Evolutionary conservation across 2,888 invertebrate species (phyloP).

Genomic region (Ferrisia virgata): DNA sequence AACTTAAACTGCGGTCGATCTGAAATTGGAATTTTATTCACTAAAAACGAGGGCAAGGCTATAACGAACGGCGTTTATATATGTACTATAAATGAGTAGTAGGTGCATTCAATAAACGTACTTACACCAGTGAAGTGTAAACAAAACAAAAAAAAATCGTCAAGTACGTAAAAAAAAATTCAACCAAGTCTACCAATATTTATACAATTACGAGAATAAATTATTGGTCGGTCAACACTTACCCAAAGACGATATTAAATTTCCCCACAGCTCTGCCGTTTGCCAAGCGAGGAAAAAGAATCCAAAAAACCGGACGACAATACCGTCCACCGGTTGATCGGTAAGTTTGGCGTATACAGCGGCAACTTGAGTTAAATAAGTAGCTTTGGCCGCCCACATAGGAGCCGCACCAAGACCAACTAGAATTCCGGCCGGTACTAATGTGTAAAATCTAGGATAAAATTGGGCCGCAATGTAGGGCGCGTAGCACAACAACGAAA

Average conservation of each 20-base stretch:
- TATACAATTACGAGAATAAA: too few species aligned
- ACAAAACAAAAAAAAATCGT: neutral
- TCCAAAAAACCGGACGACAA: slow-evolving; percentile 95
- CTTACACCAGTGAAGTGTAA: too few species aligned
- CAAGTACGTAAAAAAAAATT: too few species aligned
- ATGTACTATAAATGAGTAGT: too few species aligned
- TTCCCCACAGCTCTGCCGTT: slow-evolving; percentile 94
- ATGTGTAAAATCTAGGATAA: slow-evolving; percentile 86
- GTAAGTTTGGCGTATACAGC: slow-evolving; percentile 85
- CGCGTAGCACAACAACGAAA: slow-evolving; percentile 89
- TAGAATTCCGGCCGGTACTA: slow-evolving; percentile 88
- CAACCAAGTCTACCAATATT: too few species aligned
- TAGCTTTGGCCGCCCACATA: slow-evolving; percentile 98
- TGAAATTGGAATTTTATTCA: too few species aligned
- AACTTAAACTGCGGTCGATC: too few species aligned
- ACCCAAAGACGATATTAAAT: slow-evolving; percentile 90
- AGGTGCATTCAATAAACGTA: too few species aligned
- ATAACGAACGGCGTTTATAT: too few species aligned
- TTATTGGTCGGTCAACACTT: slow-evolving; percentile 54
- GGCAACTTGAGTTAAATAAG: slow-evolving; percentile 91
- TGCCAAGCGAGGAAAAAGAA: slow-evolving; percentile 99
- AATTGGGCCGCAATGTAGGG: slow-evolving; percentile 94
- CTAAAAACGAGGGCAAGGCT: too few species aligned
- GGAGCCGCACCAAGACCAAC: slow-evolving; percentile 93
- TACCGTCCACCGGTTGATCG: slow-evolving; percentile 82